Evolutionary conservation across 2,113 vertebrate species (phyloP).

Genomic region (Vulpes lagopus): DNA sequence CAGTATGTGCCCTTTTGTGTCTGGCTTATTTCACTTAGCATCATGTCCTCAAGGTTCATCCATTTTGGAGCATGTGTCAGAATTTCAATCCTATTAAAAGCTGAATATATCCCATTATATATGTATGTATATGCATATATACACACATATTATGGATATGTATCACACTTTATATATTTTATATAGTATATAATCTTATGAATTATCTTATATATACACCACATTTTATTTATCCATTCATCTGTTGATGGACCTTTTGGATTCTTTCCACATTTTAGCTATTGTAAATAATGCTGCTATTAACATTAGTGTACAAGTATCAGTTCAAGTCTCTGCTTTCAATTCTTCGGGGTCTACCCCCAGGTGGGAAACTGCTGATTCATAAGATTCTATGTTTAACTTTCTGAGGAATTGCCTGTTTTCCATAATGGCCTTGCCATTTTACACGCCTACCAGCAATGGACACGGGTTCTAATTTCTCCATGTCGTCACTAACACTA

Average conservation of each 20-base stretch:
- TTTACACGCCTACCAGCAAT: background rate
- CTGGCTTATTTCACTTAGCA: conserved; percentile 23
- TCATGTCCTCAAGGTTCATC: background rate
- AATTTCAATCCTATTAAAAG: background rate
- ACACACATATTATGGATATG: background rate
- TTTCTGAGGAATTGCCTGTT: background rate
- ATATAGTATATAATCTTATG: background rate
- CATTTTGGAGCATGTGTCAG: background rate
- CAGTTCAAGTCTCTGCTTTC: background rate
- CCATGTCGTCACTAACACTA: background rate
- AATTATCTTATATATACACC: background rate
- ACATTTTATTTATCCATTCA: background rate
- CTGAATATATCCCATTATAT: background rate
- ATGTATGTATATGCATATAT: background rate
- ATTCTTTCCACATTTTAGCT: background rate
- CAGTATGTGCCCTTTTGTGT: background rate
- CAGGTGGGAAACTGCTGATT: background rate
- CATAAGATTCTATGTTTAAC: background rate
- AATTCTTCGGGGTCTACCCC: background rate
- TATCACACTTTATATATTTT: background rate
- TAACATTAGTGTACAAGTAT: background rate
- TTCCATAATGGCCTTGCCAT: background rate
- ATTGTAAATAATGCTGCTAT: background rate
- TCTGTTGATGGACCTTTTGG: background rate
- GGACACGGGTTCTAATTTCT: background rate